phyloP scores from a whole-genome alignment of 2,113 vertebrate genomes.

The Lagenorhynchus albirostris region DNA sequence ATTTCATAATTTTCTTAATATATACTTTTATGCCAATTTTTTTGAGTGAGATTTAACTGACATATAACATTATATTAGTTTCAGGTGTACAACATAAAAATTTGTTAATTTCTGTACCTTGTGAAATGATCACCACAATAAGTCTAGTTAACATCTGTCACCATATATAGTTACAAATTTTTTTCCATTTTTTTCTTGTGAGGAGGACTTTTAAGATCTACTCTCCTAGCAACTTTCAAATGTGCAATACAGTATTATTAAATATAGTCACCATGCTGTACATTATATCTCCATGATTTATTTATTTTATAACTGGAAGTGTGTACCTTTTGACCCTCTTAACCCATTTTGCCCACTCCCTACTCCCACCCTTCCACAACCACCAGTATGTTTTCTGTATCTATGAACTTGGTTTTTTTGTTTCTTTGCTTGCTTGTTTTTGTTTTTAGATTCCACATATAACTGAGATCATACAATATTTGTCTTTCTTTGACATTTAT shows the following conservation, averaged over 20 bases:
- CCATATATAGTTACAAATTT: background rate
- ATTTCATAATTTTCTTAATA: background rate
- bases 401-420: background rate
- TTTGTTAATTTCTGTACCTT: background rate
- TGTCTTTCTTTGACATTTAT: background rate
- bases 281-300: background rate
- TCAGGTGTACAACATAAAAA: background rate
- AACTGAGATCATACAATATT: background rate
- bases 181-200: background rate
- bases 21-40: background rate
- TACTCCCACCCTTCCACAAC: background rate
- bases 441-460: background rate
- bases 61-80: background rate
- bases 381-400: background rate
- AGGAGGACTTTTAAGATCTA: background rate
- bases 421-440: background rate
- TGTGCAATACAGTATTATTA: background rate
- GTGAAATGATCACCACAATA: background rate
- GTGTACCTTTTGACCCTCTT: background rate
- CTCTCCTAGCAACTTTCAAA: background rate
- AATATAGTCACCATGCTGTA: background rate
- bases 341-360: background rate
- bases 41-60: background rate
- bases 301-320: background rate
- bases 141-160: background rate